Percentiles rank a stretch among this genome's conserved stretches.
Conservation (phyloP, 2,797 vertebrate species). For the Premnoplex brunnescens region DNA sequence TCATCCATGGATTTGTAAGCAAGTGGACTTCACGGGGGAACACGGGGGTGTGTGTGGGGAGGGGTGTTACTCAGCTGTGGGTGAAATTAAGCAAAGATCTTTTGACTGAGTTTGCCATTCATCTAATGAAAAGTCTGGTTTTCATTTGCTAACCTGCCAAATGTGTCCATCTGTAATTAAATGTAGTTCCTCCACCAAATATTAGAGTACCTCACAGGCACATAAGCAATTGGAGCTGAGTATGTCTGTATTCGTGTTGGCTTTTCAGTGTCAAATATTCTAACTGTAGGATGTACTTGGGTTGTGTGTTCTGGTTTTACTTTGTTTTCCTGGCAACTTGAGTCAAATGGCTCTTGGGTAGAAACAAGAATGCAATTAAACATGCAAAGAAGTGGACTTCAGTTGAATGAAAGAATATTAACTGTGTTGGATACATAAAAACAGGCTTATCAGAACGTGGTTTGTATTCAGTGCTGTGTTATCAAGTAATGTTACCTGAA, state of each 20-base stretch:
- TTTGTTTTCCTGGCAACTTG: not conserved
- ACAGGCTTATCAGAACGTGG: not conserved
- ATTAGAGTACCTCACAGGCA: not conserved
- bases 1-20: not conserved
- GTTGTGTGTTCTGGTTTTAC: not conserved
- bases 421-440: not conserved
- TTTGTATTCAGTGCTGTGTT: not conserved
- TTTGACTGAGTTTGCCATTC: not conserved
- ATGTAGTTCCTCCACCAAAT: not conserved
- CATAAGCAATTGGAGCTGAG: not conserved
- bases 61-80: rapidly evolving
- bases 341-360: not conserved
- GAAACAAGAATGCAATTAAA: not conserved
- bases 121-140: not conserved
- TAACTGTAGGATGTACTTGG: not conserved
- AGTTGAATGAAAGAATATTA: not conserved
- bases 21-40: not conserved
- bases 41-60: not conserved
- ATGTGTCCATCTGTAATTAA: not conserved
- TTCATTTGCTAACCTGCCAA: not conserved
- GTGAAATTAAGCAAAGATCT: not conserved
- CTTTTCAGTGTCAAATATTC: not conserved
- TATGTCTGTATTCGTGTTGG: not conserved
- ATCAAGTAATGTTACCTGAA: not conserved
- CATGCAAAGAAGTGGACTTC: not conserved